Evolutionary conservation across 2,888 invertebrate genomes (phyloP).

Genomic region (Platycheirus rosarum): DNA sequence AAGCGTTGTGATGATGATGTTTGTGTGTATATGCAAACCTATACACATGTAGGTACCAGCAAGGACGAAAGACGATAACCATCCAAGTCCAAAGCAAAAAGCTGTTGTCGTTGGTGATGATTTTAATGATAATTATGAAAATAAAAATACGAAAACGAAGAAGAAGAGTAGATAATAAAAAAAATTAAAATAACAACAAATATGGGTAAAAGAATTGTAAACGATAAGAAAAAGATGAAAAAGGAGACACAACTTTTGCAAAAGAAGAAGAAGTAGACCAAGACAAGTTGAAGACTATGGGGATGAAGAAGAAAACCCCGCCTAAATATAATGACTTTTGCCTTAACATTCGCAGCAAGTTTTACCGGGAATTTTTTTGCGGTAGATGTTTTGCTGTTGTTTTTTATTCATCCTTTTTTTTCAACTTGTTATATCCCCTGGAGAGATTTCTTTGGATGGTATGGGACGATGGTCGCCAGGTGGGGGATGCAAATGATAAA

Average conservation of each 20-base stretch:
- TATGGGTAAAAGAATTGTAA: constrained; percentile 32
- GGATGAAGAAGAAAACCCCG: constrained; percentile 62
- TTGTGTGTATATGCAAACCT: neutral
- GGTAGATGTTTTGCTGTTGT: constrained; percentile 53
- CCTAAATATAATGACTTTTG: constrained; percentile 70
- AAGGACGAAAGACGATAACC: constrained; percentile 33
- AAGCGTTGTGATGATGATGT: constrained; percentile 45
- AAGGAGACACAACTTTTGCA: constrained; percentile 33
- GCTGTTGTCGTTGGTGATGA: constrained; percentile 61
- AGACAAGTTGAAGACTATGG: neutral
- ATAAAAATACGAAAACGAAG: constrained; percentile 33
- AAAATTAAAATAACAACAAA: constrained; percentile 11
- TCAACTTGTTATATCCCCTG: constrained; percentile 19
- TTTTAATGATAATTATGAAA: constrained; percentile 65
- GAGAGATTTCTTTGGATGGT: constrained; percentile 1
- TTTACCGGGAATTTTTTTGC: constrained; percentile 62
- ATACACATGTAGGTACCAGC: neutral
- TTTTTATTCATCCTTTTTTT: constrained; percentile 24
- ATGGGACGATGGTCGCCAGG: neutral
- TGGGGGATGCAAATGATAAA: constrained; percentile 37
- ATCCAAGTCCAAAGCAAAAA: constrained; percentile 38
- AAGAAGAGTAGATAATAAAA: neutral
- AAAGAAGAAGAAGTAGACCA: constrained; percentile 33
- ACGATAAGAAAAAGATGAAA: constrained; percentile 24
- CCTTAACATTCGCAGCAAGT: constrained; percentile 42